A percentile compares a stretch with the other conserved stretches of the same genome.
Evolutionary conservation across 2,888 invertebrate genomes (phyloP).

Genomic region (Brachylomia viminalis): DNA sequence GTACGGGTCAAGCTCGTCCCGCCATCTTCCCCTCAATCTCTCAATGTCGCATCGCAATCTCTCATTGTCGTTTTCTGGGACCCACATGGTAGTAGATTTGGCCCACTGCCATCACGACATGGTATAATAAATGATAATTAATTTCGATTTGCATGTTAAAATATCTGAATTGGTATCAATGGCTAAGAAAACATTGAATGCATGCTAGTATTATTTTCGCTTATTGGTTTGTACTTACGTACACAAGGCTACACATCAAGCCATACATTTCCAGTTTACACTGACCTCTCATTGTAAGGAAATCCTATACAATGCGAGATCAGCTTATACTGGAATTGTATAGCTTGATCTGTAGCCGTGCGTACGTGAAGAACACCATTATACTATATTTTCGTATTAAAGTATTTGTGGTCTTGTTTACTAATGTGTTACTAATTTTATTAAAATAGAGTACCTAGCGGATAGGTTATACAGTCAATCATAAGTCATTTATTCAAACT

Average conservation of each 20-base stretch:
- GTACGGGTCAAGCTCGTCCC: too few relatives aligned
- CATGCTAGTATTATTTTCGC: neutral
- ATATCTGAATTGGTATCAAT: slow-evolving; percentile 26
- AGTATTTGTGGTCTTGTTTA: neutral
- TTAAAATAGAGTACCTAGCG: neutral
- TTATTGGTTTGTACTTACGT: neutral
- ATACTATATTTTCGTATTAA: neutral
- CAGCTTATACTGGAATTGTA: too few relatives aligned
- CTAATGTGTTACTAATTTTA: neutral
- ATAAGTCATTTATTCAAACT: neutral
- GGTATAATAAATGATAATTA: neutral
- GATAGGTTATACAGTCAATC: neutral
- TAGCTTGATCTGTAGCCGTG: too few relatives aligned
- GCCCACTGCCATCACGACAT: too few relatives aligned
- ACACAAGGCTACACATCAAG: too few relatives aligned
- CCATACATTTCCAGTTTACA: too few relatives aligned
- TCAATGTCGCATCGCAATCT: too few relatives aligned
- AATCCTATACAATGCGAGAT: too few relatives aligned
- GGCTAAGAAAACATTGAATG: neutral
- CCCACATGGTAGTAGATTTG: too few relatives aligned
- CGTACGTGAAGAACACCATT: slow-evolving; percentile 1
- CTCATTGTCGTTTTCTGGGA: too few relatives aligned
- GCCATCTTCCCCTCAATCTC: too few relatives aligned
- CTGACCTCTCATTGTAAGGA: too few relatives aligned
- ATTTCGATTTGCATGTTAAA: neutral